phyloP scores from a whole-genome alignment of 2,888 invertebrate species.

The Poecilus cupreus region DNA sequence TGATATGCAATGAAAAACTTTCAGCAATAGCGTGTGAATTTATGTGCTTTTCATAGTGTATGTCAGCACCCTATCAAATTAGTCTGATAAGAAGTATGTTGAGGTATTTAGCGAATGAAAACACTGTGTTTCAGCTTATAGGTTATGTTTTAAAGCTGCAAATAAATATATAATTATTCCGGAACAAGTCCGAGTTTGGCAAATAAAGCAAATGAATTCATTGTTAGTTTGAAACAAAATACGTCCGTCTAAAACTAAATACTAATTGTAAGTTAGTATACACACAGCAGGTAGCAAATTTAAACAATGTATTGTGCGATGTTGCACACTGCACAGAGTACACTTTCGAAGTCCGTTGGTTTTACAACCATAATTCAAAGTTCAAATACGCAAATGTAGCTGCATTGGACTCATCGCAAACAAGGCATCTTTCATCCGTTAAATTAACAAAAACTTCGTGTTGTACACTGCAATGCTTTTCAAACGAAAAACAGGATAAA shows the following conservation, averaged over 20 bases:
- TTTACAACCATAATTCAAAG: constrained; percentile 26
- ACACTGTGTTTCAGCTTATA: background rate
- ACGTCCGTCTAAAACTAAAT: background rate
- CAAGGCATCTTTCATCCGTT: constrained; percentile 3
- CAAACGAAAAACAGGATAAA: background rate
- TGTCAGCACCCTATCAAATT: too few relatives aligned
- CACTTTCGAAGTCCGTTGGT: background rate
- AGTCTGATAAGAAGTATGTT: too few relatives aligned
- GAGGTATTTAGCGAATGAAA: too few relatives aligned
- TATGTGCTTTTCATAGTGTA: too few relatives aligned
- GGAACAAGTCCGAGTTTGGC: background rate
- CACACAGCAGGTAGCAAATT: background rate
- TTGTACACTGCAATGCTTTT: background rate
- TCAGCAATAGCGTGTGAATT: too few relatives aligned
- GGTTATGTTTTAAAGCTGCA: background rate
- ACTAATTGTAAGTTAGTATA: constrained; percentile 11
- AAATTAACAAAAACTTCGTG: constrained; percentile 12
- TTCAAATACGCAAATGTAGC: constrained; percentile 25
- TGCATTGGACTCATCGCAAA: background rate
- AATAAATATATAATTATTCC: background rate
- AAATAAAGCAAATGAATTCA: constrained; percentile 17
- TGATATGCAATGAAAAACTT: too few relatives aligned
- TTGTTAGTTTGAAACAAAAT: constrained; percentile 12
- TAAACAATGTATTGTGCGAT: constrained; percentile 18
- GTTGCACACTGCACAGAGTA: background rate